These are phyloP conservation scores for Hydropsyche betteni DNA, from an alignment of 2,888 invertebrate genomes.

Conservation along the genomic window DNA sequence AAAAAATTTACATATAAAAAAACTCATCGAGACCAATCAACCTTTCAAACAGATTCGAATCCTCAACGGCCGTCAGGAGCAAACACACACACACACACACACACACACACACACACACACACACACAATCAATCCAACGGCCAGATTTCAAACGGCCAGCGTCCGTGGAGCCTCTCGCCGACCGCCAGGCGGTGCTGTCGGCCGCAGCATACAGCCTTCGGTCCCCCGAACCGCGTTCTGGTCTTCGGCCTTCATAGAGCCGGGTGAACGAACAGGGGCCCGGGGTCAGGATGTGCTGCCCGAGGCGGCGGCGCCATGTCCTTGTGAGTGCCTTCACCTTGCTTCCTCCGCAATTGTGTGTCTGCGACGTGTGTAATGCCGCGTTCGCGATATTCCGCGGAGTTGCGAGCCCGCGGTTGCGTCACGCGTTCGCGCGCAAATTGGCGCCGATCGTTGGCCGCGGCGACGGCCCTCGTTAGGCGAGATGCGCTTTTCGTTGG, in stretches of 20 bases:
- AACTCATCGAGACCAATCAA: too few relatives aligned
- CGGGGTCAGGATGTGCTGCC: too few relatives aligned
- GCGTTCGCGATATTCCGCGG: too few relatives aligned
- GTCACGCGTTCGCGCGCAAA: slow-evolving; percentile 28
- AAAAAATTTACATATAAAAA: too few relatives aligned
- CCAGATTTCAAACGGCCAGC: slow-evolving; percentile 12
- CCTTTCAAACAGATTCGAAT: too few relatives aligned
- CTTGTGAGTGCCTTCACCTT: slow-evolving; percentile 34
- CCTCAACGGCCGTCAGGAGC: too few relatives aligned
- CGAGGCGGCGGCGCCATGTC: not conserved
- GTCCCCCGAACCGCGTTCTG: not conserved
- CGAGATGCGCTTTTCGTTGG: not conserved
- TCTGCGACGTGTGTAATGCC: not conserved
- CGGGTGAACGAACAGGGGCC: not conserved
- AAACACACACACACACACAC: too few relatives aligned
- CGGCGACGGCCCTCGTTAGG: too few relatives aligned
- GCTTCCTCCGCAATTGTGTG: not conserved
- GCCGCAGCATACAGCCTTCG: not conserved
- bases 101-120: too few relatives aligned
- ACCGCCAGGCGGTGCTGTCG: not conserved
- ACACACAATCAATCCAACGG: too few relatives aligned
- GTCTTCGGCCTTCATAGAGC: not conserved
- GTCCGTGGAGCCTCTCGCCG: not conserved
- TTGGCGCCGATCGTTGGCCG: slow-evolving; percentile 17
- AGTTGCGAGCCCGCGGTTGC: not conserved